Evolutionary conservation across 2,113 vertebrate species (phyloP).

Genomic region (Ciconia boyciana): DNA sequence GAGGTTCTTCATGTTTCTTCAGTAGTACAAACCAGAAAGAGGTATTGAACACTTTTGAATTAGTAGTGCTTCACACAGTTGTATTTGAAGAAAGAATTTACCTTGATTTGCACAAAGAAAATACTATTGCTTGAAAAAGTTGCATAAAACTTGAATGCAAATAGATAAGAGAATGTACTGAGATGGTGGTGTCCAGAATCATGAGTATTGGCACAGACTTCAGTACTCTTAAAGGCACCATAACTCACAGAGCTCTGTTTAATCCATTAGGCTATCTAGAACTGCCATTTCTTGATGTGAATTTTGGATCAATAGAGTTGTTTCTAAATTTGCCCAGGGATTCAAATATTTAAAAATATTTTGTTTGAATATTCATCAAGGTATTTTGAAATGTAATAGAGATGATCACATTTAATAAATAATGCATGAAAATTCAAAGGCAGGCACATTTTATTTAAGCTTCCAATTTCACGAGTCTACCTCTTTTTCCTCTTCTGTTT

Average conservation of each 20-base stretch:
- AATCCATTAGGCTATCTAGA: constrained; percentile 3
- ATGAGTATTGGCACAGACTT: background rate
- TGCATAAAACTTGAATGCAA: background rate
- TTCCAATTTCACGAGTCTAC: background rate
- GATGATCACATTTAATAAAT: constrained; percentile 10
- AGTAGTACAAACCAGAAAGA: background rate
- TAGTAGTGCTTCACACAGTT: background rate
- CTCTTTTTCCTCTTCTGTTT: background rate
- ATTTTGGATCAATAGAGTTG: background rate
- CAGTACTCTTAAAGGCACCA: background rate
- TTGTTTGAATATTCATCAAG: constrained; percentile 16
- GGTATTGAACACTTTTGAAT: background rate
- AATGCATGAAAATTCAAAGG: background rate
- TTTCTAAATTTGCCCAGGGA: background rate
- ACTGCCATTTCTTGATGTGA: background rate
- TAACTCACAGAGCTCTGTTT: background rate
- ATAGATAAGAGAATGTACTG: background rate
- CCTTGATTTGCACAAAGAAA: background rate
- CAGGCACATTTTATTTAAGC: background rate
- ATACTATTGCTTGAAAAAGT: background rate
- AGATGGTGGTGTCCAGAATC: background rate
- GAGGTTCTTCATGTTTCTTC: background rate
- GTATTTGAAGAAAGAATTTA: background rate
- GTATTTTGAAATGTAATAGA: background rate
- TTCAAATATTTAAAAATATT: background rate